These are phyloP conservation scores for Erithacus rubecula DNA, from an alignment of 2,797 vertebrate genomes.

Conservation along the genomic window DNA sequence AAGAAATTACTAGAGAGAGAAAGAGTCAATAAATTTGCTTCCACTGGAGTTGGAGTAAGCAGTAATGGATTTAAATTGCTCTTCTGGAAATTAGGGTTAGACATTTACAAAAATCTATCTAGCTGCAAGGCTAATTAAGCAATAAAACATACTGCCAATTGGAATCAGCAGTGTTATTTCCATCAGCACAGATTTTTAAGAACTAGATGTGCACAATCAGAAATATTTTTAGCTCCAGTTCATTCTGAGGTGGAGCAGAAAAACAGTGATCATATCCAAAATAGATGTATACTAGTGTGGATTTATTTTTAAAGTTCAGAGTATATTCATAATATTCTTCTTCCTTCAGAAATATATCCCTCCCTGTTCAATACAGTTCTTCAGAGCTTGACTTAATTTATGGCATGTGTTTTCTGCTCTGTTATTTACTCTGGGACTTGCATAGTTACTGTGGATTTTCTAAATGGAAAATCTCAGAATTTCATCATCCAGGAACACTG, in stretches of 20 bases:
- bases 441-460: not conserved
- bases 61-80: constrained; percentile 23
- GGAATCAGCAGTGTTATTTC: not conserved
- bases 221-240: not conserved
- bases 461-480: not conserved
- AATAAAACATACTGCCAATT: not conserved
- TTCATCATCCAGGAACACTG: not conserved
- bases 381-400: not conserved
- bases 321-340: not conserved
- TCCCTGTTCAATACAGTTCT: not conserved
- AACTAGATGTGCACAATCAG: not conserved
- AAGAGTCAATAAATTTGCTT: not conserved
- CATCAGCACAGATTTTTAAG: not conserved
- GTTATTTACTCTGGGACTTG: not conserved
- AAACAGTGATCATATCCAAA: not conserved
- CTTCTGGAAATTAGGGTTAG: not conserved
- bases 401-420: not conserved
- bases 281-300: not conserved
- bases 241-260: not conserved
- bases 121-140: not conserved
- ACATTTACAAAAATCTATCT: not conserved
- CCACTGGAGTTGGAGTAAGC: not conserved
- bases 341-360: not conserved
- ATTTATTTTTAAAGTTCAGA: not conserved
- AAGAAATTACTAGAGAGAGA: not conserved